Evolutionary conservation across 2,113 vertebrate genomes (phyloP), one percentile per base, ranked within the genome.

Genomic region (Megalops atlanticus): DNA sequence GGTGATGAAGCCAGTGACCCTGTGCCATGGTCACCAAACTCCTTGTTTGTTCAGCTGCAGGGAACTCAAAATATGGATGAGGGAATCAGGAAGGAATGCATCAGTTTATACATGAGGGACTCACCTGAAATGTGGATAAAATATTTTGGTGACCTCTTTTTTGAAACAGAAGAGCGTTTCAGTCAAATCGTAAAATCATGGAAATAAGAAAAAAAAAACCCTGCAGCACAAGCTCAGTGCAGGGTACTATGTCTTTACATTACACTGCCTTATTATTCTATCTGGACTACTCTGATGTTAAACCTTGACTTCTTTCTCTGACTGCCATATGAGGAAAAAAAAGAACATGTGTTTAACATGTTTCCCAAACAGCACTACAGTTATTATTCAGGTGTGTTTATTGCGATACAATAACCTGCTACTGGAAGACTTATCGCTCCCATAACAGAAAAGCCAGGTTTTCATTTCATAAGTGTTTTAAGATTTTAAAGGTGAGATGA

Each of bases 211-310:
- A 31, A 24, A 15, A 31, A 24, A n/a, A n/a, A n/a, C n/a, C 24
- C 24, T 27, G 12, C n/a, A 64, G 7, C n/a, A 27, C 8, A 24
- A 11, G 58, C 58, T 5, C 8, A 31, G 3, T 64, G 58, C n/a
- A 64, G 58, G 58, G 1, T 24, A 64, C 54, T 54, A 24, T 16
- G 64, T 36, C 16, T 11, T 43, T 47, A n/a, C 16, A 15, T 24
- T 47, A 24, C 77, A 75, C 77, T 83, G 81, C 77, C 81, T 79
- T 83, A 77, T 43, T 72, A 54, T 78, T 71, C 74, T 18, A n/a
- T 35, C 33, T n/a, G 41, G 43, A 2, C 31, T 24, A 24, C 35
- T 1, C n/a, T 64, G 58, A 64, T 31, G 8, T 2, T 38, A 24
- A 27, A 49, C 31, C 40, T 12, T 49, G 14, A 33, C 69, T 39